phyloP scores from a whole-genome alignment of 1,140 invertebrate species.

The Bemisia tabaci region DNA sequence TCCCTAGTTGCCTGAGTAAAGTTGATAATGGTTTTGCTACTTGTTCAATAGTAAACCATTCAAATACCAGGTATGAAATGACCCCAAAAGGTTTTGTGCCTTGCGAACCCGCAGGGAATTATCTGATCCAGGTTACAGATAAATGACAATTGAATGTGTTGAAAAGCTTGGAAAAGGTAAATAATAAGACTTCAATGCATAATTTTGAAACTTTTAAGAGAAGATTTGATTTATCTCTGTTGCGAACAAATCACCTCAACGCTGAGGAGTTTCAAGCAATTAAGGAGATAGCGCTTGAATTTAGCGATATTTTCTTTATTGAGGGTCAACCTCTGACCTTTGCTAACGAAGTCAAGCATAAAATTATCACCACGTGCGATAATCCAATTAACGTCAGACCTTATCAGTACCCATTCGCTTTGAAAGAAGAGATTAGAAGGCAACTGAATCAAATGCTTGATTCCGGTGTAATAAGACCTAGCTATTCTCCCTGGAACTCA shows the following conservation, averaged over 20 bases:
- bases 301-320: too few species aligned
- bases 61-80: neutral
- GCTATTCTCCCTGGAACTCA: slow-evolving; percentile 32
- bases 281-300: too few species aligned
- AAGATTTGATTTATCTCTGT: too few species aligned
- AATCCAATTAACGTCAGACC: neutral
- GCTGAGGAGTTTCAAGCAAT: too few species aligned
- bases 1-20: neutral
- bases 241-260: too few species aligned
- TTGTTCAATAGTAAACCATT: neutral
- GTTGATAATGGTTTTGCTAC: neutral
- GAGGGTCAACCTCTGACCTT: too few species aligned
- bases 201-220: too few species aligned
- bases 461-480: slow-evolving; percentile 27
- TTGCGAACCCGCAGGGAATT: neutral
- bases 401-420: neutral
- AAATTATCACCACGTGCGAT: neutral
- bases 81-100: neutral
- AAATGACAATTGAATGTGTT: too few species aligned
- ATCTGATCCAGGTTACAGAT: neutral
- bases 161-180: too few species aligned
- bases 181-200: too few species aligned
- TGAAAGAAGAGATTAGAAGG: neutral
- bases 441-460: slow-evolving; percentile 14
- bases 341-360: too few species aligned